phyloP scores from a whole-genome alignment of 2,113 vertebrate genomes.

The Melanotaenia duboulayi region DNA sequence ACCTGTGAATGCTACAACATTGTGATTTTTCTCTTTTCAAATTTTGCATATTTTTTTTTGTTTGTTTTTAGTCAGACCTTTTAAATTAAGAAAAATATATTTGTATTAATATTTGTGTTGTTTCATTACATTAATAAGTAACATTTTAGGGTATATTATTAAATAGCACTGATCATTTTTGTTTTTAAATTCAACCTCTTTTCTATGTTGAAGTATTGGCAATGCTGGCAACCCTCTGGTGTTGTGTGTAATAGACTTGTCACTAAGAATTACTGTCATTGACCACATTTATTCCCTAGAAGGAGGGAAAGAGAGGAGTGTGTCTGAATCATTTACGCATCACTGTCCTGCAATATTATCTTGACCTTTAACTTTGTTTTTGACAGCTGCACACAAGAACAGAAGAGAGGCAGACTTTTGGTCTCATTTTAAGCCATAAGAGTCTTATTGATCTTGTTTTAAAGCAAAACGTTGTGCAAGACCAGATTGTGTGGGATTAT shows the following conservation, averaged over 20 bases:
- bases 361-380: slow-evolving; percentile 53
- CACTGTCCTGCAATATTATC: slow-evolving; percentile 57
- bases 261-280: slow-evolving; percentile 70
- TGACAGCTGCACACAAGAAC: slow-evolving; percentile 30
- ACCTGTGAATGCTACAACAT: slow-evolving; percentile 28
- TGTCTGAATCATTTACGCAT: slow-evolving; percentile 59
- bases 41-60: background rate
- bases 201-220: slow-evolving; percentile 39
- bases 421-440: background rate
- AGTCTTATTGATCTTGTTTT: background rate
- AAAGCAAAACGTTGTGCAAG: background rate
- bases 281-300: slow-evolving; percentile 54
- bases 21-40: slow-evolving; percentile 30
- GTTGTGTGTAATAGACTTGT: slow-evolving; percentile 70
- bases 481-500: background rate
- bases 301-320: slow-evolving; percentile 27
- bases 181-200: slow-evolving; percentile 38
- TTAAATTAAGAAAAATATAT: background rate
- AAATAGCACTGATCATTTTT: slow-evolving; percentile 13
- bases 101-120: too few species aligned
- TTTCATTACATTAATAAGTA: too few species aligned
- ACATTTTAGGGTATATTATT: too few species aligned
- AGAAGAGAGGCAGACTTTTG: slow-evolving; percentile 3
- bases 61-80: background rate
- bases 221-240: slow-evolving; percentile 37